Evolutionary conservation across 2,888 invertebrate genomes (phyloP).

Genomic region (Pammene aurita): DNA sequence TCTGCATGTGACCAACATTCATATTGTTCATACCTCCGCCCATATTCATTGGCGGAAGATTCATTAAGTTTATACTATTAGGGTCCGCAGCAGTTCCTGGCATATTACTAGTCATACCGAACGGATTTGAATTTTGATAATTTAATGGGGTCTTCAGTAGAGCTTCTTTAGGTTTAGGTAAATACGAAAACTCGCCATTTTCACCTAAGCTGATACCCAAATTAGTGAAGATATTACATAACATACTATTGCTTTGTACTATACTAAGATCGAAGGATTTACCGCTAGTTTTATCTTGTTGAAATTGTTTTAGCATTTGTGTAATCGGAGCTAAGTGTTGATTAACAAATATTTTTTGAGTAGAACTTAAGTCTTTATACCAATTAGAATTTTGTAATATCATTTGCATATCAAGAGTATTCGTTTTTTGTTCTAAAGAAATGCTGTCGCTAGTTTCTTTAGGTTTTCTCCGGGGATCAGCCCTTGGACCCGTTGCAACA

Average conservation of each 20-base stretch:
- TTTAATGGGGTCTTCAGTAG: constrained; percentile 73
- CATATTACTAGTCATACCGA: constrained; percentile 65
- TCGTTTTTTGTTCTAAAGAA: constrained; percentile 64
- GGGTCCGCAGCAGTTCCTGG: constrained; percentile 63
- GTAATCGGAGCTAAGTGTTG: constrained; percentile 86
- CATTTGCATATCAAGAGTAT: constrained; percentile 82
- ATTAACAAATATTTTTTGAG: constrained; percentile 88
- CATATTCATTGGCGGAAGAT: constrained; percentile 75
- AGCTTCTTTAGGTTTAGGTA: constrained; percentile 77
- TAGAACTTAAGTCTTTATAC: constrained; percentile 88
- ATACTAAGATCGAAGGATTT: constrained; percentile 81
- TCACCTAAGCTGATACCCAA: constrained; percentile 84
- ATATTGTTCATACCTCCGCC: constrained; percentile 67
- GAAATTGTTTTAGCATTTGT: constrained; percentile 84
- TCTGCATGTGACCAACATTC: constrained; percentile 72
- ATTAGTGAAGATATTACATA: constrained; percentile 85
- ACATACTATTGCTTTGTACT: constrained; percentile 77
- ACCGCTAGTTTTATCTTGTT: constrained; percentile 82
- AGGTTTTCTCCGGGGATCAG: constrained; percentile 78
- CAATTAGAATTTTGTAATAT: constrained; percentile 86
- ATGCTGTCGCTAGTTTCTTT: constrained; percentile 62
- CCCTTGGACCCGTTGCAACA: constrained; percentile 67
- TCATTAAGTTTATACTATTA: constrained; percentile 73
- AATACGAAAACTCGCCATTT: constrained; percentile 81
- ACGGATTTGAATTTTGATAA: constrained; percentile 67